Evolutionary conservation across 2,113 vertebrate species (phyloP).

Genomic region (Sclerurus mexicanus): DNA sequence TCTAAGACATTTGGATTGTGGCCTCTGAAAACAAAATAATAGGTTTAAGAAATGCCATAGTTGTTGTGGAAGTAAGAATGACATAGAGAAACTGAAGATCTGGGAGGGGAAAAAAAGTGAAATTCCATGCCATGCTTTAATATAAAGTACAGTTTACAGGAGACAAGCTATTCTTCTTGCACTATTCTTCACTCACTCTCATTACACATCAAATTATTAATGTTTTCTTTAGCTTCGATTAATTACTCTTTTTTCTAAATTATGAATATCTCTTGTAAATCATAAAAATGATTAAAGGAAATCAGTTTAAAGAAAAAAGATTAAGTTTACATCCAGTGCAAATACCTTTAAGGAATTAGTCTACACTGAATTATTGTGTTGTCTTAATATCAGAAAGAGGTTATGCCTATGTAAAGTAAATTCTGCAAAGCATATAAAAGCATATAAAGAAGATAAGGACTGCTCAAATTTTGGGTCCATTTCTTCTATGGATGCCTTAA

Average conservation of each 20-base stretch:
- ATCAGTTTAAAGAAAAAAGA: not conserved
- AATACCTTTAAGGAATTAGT: not conserved
- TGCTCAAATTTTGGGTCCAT: not conserved
- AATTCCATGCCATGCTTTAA: not conserved
- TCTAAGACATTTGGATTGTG: not conserved
- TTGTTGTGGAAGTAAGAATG: not conserved
- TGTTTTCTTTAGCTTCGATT: not conserved
- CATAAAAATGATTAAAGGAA: not conserved
- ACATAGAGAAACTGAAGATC: not conserved
- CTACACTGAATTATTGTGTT: not conserved
- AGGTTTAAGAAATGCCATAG: not conserved
- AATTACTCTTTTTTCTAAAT: not conserved
- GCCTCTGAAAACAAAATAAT: not conserved
- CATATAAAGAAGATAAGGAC: not conserved
- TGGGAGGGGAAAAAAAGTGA: not conserved
- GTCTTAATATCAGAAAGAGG: not conserved
- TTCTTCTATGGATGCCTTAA: not conserved
- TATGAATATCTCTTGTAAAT: not conserved
- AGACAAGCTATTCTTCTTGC: not conserved
- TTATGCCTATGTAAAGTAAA: not conserved
- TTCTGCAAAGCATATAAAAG: not conserved
- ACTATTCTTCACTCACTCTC: not conserved
- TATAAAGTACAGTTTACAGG: not conserved
- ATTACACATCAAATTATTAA: not conserved
- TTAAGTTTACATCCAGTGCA: not conserved